Conservation (phyloP, 2,888 invertebrate species). For the Drosophila kambysellisi region DNA sequence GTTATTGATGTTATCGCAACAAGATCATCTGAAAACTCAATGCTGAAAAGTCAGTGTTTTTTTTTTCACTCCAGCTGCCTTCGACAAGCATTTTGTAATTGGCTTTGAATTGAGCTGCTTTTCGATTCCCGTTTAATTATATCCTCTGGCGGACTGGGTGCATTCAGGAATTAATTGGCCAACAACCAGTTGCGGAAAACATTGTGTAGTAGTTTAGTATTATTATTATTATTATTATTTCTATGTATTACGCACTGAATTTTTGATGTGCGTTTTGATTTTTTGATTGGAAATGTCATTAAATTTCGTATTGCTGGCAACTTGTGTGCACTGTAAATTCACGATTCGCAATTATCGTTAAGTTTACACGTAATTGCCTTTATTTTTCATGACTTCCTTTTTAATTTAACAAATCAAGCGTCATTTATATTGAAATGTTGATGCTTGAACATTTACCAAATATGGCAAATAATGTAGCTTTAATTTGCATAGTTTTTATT, state of each 20-base stretch:
- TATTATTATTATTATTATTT: constrained; percentile 6
- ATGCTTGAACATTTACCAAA: constrained; percentile 26
- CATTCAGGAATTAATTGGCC: constrained; percentile 40
- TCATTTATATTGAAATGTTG: constrained; percentile 41
- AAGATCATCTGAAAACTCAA: constrained; percentile 58
- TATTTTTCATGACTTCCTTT: constrained; percentile 46
- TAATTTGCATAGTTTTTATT: neutral
- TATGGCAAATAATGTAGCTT: constrained; percentile 29
- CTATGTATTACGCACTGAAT: constrained; percentile 37
- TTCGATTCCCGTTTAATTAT: constrained; percentile 24
- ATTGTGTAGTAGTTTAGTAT: constrained; percentile 8
- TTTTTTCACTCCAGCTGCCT: constrained; percentile 29
- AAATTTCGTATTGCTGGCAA: constrained; percentile 24
- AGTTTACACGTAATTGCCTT: constrained; percentile 20
- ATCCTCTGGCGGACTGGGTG: constrained; percentile 14
- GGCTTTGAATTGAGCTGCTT: constrained; percentile 21
- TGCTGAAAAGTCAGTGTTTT: constrained; percentile 39
- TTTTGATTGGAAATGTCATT: constrained; percentile 42
- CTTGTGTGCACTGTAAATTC: constrained; percentile 23
- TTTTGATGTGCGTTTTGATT: constrained; percentile 28
- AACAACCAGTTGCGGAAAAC: constrained; percentile 51
- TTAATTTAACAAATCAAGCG: constrained; percentile 27
- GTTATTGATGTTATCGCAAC: constrained; percentile 55
- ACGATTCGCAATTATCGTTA: constrained; percentile 15
- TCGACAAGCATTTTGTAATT: constrained; percentile 44